Conservation (phyloP, 1,140 invertebrate species). For the Adelges cooleyi region DNA sequence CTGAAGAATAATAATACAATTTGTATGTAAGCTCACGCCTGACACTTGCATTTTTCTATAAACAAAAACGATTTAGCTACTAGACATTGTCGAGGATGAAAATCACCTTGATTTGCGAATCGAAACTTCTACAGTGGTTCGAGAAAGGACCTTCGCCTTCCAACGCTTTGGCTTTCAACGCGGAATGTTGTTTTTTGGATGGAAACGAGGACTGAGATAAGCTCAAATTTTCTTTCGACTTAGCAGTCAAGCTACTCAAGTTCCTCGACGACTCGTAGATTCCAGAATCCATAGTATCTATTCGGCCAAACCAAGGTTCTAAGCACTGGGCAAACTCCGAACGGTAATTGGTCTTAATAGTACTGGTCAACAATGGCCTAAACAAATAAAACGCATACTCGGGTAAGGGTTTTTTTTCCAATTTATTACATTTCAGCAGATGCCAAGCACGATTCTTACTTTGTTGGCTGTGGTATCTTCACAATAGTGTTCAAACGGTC, state of each 20-base stretch:
- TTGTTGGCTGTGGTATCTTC: slow-evolving; percentile 52
- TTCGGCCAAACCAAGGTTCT: slow-evolving; percentile 47
- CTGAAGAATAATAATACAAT: slow-evolving; percentile 33
- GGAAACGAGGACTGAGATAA: slow-evolving; percentile 29
- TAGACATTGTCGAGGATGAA: background rate
- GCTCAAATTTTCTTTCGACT: slow-evolving; percentile 16
- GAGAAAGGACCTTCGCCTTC: slow-evolving; percentile 50
- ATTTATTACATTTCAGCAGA: too few relatives aligned
- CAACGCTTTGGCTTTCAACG: slow-evolving; percentile 40
- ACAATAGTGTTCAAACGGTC: slow-evolving; percentile 51
- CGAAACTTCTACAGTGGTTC: slow-evolving; percentile 51
- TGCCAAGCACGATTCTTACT: too few relatives aligned
- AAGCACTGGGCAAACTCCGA: slow-evolving; percentile 50
- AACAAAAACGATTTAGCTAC: too few relatives aligned
- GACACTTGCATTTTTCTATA: background rate
- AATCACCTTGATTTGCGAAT: slow-evolving; percentile 46
- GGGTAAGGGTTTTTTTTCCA: background rate
- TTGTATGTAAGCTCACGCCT: background rate
- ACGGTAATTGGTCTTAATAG: slow-evolving; percentile 51
- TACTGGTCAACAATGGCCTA: slow-evolving; percentile 45
- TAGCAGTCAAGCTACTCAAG: background rate
- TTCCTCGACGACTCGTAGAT: slow-evolving; percentile 11
- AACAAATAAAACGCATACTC: slow-evolving; percentile 13
- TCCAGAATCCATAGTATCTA: background rate
- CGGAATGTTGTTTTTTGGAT: slow-evolving; percentile 40